These are phyloP conservation scores for Heliocidaris erythrogramma DNA, from an alignment of 35 echinoderm and acorn worm genomes.

Conservation along the genomic window DNA sequence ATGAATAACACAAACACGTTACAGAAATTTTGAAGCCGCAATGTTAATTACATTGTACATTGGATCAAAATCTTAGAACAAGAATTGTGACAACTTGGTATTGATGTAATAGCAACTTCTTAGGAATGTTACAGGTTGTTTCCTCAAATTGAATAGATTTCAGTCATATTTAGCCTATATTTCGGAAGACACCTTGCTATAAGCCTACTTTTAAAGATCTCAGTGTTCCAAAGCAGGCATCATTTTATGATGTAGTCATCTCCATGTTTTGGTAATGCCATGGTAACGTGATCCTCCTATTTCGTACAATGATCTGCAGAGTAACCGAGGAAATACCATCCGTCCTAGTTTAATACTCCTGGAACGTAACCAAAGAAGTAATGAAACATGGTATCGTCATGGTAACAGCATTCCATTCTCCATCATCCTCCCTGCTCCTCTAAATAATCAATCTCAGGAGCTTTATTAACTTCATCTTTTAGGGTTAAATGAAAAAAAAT, in stretches of 20 bases:
- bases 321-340: neutral
- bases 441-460: neutral
- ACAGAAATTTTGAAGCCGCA: too few species aligned
- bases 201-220: neutral
- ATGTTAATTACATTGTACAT: too few species aligned
- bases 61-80: too few species aligned
- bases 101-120: too few species aligned
- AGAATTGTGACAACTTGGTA: too few species aligned
- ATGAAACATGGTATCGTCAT: conserved; percentile 10
- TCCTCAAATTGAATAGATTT: too few species aligned
- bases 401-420: neutral
- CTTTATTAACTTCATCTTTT: neutral
- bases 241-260: neutral
- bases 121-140: too few species aligned
- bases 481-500: neutral
- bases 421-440: neutral
- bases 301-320: neutral
- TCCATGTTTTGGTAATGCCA: neutral
- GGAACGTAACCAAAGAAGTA: neutral
- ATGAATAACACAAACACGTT: too few species aligned
- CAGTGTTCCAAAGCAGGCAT: neutral
- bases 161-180: neutral
- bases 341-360: neutral
- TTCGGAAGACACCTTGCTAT: neutral
- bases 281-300: neutral